These are phyloP conservation scores for Drosophila lini DNA, from an alignment of 1,140 invertebrate species.

Conservation along the genomic window DNA sequence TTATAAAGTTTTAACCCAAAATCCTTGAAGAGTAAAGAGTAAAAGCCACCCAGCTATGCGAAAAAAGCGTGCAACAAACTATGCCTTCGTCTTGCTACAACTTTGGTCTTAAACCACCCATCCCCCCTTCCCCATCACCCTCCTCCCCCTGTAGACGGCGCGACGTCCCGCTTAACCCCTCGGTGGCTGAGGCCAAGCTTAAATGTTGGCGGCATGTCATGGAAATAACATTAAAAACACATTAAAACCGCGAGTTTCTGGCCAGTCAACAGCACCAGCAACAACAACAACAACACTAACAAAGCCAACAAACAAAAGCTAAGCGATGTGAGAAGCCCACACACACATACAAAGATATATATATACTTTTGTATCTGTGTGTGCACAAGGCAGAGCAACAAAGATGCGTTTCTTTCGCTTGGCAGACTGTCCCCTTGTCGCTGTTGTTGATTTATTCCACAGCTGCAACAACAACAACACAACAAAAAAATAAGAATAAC, in stretches of 20 bases:
- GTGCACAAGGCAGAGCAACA: slow-evolving; percentile 38
- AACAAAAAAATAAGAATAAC: background rate
- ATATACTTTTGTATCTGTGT: slow-evolving; percentile 14
- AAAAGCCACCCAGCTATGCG: slow-evolving; percentile 41
- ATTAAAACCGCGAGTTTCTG: slow-evolving; percentile 82
- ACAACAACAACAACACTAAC: slow-evolving; percentile 35
- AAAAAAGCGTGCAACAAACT: slow-evolving; percentile 77
- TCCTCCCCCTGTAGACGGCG: background rate
- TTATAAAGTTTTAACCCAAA: too few relatives aligned
- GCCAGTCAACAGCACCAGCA: slow-evolving; percentile 57
- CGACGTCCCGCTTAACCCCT: slow-evolving; percentile 1
- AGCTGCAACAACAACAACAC: too few relatives aligned
- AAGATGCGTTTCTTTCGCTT: slow-evolving; percentile 43
- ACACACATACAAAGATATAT: background rate
- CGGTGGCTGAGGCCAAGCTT: slow-evolving; percentile 61
- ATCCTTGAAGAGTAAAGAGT: background rate
- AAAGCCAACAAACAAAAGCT: slow-evolving; percentile 59
- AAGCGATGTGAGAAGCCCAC: slow-evolving; percentile 75
- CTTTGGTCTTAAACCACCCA: slow-evolving; percentile 10
- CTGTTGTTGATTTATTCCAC: slow-evolving; percentile 27
- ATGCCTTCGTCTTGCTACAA: slow-evolving; percentile 57
- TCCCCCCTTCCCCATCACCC: background rate
- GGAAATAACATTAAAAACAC: slow-evolving; percentile 83
- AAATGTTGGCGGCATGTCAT: slow-evolving; percentile 82
- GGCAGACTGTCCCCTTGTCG: slow-evolving; percentile 13